Percentiles rank a stretch among this genome's conserved stretches.
Conservation (phyloP, 2,113 vertebrate genomes). For the Pygathrix nemaeus region DNA sequence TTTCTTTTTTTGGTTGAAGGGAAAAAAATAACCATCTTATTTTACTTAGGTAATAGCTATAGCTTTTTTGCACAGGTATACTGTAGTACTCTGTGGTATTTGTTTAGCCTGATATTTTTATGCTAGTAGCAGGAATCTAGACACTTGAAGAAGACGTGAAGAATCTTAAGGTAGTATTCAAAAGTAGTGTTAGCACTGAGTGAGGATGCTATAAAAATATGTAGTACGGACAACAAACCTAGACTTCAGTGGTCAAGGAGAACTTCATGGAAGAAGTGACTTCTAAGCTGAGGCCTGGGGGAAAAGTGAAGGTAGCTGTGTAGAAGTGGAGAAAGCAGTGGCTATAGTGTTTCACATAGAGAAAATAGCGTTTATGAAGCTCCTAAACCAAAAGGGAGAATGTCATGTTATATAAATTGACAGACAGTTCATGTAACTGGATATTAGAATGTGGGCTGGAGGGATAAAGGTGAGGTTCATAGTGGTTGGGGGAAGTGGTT, state of each 20-base stretch:
- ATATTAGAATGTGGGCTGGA: not conserved
- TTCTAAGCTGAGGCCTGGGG: not conserved
- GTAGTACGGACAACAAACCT: not conserved
- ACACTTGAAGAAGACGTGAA: not conserved
- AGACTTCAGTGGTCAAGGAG: not conserved
- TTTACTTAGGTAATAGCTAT: constrained; percentile 9
- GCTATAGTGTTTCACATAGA: not conserved
- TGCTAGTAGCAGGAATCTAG: not conserved
- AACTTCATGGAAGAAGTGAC: not conserved
- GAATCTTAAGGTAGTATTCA: not conserved
- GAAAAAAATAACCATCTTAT: not conserved
- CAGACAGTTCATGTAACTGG: not conserved
- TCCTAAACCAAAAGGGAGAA: not conserved
- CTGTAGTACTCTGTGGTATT: not conserved
- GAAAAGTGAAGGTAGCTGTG: not conserved
- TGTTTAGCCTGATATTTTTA: constrained; percentile 10
- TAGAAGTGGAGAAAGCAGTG: not conserved
- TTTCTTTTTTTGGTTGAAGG: not conserved
- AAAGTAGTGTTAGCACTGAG: not conserved
- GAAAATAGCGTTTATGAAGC: not conserved
- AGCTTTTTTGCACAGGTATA: not conserved
- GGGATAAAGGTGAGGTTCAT: not conserved
- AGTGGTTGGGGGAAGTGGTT: not conserved
- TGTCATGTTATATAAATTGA: not conserved
- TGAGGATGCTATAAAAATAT: not conserved